Percentiles rank a stretch among this genome's conserved stretches.
phyloP scores from a whole-genome alignment of 1,140 invertebrate genomes.

The Xylocopa sonorina region DNA sequence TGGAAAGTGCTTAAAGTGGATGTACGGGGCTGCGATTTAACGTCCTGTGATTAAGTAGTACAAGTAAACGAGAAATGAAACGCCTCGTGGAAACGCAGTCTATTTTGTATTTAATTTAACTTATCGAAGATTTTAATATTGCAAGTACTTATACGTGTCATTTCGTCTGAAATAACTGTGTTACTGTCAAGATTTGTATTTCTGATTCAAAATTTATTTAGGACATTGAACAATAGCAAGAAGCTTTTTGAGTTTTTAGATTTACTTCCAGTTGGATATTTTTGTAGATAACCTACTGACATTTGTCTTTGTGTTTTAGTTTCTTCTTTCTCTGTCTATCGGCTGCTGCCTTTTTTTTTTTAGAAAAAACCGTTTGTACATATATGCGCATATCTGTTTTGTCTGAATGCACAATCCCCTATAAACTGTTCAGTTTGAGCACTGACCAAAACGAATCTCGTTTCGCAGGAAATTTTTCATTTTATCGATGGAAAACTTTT shows the following conservation, averaged over 20 bases:
- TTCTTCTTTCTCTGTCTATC: background rate
- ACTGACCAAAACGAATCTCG: background rate
- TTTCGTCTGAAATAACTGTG: too few species aligned
- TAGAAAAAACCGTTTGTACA: background rate
- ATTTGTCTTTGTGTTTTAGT: background rate
- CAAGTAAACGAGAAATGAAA: background rate
- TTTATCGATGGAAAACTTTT: background rate
- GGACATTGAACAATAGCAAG: too few species aligned
- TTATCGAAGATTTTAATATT: too few species aligned
- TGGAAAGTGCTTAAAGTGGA: background rate
- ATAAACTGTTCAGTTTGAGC: background rate
- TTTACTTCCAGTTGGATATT: too few species aligned
- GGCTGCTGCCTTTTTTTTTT: background rate
- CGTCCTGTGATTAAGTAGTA: constrained; percentile 1
- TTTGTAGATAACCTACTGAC: too few species aligned
- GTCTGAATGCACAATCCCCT: background rate
- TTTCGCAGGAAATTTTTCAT: background rate
- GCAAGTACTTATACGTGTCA: too few species aligned
- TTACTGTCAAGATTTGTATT: too few species aligned
- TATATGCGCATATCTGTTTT: background rate
- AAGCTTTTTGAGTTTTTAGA: too few species aligned
- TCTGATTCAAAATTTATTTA: too few species aligned
- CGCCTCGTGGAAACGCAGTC: too few species aligned
- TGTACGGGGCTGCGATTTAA: too few species aligned
- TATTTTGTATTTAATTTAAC: too few species aligned